Percentiles rank a stretch among this genome's conserved stretches.
These are phyloP conservation scores for Pammene aurita DNA, from an alignment of 2,888 invertebrate genomes.

Conservation along the genomic window DNA sequence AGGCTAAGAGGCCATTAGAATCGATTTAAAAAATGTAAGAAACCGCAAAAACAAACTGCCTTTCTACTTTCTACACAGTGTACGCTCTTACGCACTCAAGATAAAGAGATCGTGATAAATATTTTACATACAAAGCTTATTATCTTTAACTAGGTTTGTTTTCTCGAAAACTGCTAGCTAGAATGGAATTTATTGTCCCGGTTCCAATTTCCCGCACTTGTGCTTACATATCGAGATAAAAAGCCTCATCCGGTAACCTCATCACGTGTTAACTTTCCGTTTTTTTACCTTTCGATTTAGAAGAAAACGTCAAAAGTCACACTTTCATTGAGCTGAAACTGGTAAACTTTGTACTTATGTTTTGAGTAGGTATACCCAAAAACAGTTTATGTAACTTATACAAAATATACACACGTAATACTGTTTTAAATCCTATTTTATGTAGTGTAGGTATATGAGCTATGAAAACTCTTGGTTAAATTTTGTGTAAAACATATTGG, in stretches of 20 bases:
- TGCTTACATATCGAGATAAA: conserved; percentile 18
- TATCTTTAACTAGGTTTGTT: not conserved
- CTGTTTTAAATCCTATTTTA: too few relatives aligned
- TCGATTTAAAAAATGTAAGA: too few relatives aligned
- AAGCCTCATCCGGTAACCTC: conserved; percentile 13
- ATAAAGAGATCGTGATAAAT: too few relatives aligned
- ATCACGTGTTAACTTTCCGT: conserved; percentile 25
- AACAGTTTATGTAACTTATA: not conserved
- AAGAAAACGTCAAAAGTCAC: conserved; percentile 7
- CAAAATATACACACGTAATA: too few relatives aligned
- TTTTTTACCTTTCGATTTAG: not conserved
- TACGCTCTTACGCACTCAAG: too few relatives aligned
- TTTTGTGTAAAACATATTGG: too few relatives aligned
- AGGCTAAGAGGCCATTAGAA: too few relatives aligned
- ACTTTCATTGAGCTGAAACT: not conserved
- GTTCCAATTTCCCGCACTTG: conserved; percentile 11
- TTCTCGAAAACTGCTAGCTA: not conserved
- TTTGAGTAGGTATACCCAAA: not conserved
- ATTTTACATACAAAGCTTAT: not conserved
- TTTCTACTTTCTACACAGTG: too few relatives aligned
- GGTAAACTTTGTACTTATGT: too few relatives aligned
- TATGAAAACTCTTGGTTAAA: too few relatives aligned
- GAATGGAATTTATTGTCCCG: conserved; percentile 17
- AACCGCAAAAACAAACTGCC: too few relatives aligned
- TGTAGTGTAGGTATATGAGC: too few relatives aligned